These are phyloP conservation scores for Athrips mouffetella DNA, from an alignment of 2,888 invertebrate species.

Conservation along the genomic window DNA sequence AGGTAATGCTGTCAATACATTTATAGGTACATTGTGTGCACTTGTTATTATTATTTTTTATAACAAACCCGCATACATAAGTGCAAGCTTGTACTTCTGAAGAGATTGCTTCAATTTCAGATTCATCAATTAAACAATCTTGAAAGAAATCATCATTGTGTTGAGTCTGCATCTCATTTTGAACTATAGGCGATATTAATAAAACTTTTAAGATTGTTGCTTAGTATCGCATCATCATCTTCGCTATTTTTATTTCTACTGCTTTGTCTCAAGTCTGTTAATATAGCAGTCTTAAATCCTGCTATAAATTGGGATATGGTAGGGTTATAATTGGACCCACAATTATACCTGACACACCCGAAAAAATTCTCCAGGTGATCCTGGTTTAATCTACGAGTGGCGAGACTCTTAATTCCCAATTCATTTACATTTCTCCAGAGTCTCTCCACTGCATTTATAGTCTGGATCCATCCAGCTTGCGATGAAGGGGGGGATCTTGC, in stretches of 20 bases:
- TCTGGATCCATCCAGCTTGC: conserved; percentile 19
- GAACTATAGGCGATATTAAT: too few relatives aligned
- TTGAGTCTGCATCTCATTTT: neutral
- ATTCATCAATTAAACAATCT: conserved; percentile 6
- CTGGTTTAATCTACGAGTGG: conserved; percentile 21
- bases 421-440: conserved; percentile 10
- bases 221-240: conserved; percentile 14
- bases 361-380: conserved; percentile 24
- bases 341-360: conserved; percentile 21
- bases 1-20: too few relatives aligned
- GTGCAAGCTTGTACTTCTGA: conserved; percentile 21
- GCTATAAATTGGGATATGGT: conserved; percentile 23
- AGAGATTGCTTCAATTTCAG: conserved; percentile 11
- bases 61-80: conserved; percentile 21
- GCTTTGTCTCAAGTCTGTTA: conserved; percentile 12
- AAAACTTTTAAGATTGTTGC: conserved; percentile 15
- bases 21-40: too few relatives aligned
- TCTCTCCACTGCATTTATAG: conserved; percentile 17
- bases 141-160: neutral
- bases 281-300: conserved; percentile 20
- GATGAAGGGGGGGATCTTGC: conserved; percentile 15
- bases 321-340: conserved; percentile 24
- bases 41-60: too few relatives aligned
- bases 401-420: conserved; percentile 11
- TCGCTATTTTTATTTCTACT: conserved; percentile 19